Evolutionary conservation across 2,888 invertebrate genomes (phyloP), one percentile per base, ranked within the genome.

Genomic region (Troides oblongomaculatus): DNA sequence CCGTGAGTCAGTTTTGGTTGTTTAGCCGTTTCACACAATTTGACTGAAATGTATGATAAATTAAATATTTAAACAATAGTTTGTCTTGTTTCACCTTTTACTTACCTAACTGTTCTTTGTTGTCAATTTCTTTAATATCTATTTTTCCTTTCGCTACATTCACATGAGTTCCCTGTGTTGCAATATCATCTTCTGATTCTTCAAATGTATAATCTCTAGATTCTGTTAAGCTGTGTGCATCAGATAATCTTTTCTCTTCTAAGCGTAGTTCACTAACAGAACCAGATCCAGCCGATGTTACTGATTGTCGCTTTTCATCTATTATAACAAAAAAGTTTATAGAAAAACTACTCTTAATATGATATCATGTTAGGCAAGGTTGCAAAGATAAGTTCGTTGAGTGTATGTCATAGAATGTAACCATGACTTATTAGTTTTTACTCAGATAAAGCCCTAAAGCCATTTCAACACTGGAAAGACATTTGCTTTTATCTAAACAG

Each of bases 151-250:
- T 89, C 17, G 84, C 82, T 39, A 76, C 71, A 73, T 90, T 90
- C 50, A 89, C 83, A 72, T 92, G 89, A 12, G 90, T 88, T 46
- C 88, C 91, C 74, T 89, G 90, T 23, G 90, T 90, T 58, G 84
- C 88, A 69, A 93, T 90, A 70, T 93, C 93, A 71, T 93, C 93
- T 81, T 93, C 93, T 0, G 93, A 93, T 74, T 93, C 93, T 75
- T 93, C 93, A 74, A 93, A 93, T 0, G 93, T 93, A 68, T 93
- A 93, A 74, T 93, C 93, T 73, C 88, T 85, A 0, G 93, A 93
- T 74, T 93, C 93, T 58, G 93, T 93, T 1, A 93, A 76, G 72
- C 93, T 93, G 43, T 89, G 87, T 61, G 93, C 93, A 77, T 93
- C 93, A 64, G 93, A 93, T 12, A 87, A 80, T 58, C 93, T 85